phyloP scores from a whole-genome alignment of 2,888 invertebrate species.

The Ophion slaviceki region DNA sequence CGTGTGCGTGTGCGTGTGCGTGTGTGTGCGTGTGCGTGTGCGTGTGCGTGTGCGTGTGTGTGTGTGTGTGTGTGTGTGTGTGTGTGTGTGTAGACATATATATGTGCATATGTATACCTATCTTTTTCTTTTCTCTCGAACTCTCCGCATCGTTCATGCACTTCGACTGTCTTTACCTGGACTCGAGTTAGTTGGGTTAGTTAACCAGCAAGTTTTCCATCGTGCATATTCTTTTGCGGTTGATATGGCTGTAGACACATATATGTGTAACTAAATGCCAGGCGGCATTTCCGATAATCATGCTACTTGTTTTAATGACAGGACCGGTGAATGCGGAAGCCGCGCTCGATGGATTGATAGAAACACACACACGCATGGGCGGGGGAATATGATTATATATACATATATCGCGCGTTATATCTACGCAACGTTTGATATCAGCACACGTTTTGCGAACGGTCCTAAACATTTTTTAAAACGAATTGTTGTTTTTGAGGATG shows the following conservation, averaged over 20 bases:
- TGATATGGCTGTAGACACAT: background rate
- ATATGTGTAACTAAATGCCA: background rate
- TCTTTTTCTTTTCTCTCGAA: background rate
- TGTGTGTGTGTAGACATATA: background rate
- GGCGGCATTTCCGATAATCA: conserved; percentile 34
- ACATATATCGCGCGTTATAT: no score
- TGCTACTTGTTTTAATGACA: conserved; percentile 42
- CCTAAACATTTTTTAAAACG: no score
- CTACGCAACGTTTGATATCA: no score
- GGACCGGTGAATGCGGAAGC: conserved; percentile 5
- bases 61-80: no score
- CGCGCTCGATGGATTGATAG: background rate
- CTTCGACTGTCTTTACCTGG: conserved; percentile 5
- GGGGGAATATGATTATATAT: no score
- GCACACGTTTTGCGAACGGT: no score
- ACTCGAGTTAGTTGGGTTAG: conserved; percentile 57
- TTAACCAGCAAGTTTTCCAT: conserved; percentile 52
- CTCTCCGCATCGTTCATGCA: conserved; percentile 25
- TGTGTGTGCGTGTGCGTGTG: no score
- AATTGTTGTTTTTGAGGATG: no score
- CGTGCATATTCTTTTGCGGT: conserved; percentile 29
- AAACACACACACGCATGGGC: no score
- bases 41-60: no score
- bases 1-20: no score
- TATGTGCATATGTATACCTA: background rate